Evolutionary conservation across 1,140 invertebrate species (phyloP).

Genomic region (Dendroctonus ponderosae): DNA sequence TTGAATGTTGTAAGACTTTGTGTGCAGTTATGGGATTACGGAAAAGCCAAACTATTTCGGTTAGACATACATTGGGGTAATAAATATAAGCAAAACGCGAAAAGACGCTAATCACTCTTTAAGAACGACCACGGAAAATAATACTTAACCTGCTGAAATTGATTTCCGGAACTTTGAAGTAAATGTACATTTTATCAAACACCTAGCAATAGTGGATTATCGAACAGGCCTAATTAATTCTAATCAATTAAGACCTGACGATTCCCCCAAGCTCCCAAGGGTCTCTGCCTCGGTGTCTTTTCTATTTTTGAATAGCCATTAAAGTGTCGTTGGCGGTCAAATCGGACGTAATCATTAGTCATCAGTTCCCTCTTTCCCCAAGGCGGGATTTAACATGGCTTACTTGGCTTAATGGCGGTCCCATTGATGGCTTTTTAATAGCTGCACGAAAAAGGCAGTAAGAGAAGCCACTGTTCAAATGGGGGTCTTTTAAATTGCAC

Average conservation of each 20-base stretch:
- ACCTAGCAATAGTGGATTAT: not conserved
- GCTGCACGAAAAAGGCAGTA: slow-evolving; percentile 3
- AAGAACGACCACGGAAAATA: too few relatives aligned
- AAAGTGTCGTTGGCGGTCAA: slow-evolving; percentile 43
- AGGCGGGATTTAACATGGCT: slow-evolving; percentile 39
- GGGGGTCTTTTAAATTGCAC: too few relatives aligned
- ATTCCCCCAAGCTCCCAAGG: not conserved
- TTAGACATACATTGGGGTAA: too few relatives aligned
- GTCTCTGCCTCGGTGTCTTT: not conserved
- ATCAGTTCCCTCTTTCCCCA: slow-evolving; percentile 40
- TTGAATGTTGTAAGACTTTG: too few relatives aligned
- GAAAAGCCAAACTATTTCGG: too few relatives aligned
- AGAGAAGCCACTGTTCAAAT: slow-evolving; percentile 5
- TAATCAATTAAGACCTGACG: not conserved
- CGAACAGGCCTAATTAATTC: not conserved
- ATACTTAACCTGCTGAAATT: too few relatives aligned
- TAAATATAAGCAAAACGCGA: too few relatives aligned
- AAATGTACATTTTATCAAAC: too few relatives aligned
- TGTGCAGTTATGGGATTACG: too few relatives aligned
- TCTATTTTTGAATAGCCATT: slow-evolving; percentile 36
- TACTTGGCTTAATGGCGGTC: slow-evolving; percentile 44
- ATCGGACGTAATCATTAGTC: slow-evolving; percentile 44
- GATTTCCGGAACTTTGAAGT: too few relatives aligned
- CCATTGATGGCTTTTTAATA: slow-evolving; percentile 49
- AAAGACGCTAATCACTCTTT: too few relatives aligned